Percentiles rank a stretch among this genome's conserved stretches.
Conservation (phyloP, 2,888 invertebrate genomes). For the Embidobia sp. region DNA sequence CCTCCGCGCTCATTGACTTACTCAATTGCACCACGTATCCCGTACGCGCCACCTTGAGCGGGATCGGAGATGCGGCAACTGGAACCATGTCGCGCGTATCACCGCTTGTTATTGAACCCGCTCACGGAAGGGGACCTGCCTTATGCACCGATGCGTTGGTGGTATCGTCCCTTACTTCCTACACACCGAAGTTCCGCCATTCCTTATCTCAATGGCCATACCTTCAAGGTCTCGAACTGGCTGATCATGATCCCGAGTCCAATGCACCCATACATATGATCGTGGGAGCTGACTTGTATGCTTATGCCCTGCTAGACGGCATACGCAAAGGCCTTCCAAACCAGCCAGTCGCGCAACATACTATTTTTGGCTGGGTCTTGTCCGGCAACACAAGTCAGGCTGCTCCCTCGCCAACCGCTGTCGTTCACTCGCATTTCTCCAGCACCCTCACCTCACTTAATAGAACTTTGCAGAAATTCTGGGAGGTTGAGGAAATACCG, state of each 20-base stretch:
- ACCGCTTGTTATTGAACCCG: neutral
- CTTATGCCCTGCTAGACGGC: too few relatives aligned
- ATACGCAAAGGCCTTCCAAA: too few relatives aligned
- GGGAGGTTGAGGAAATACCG: too few relatives aligned
- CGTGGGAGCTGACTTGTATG: too few relatives aligned
- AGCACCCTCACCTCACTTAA: too few relatives aligned
- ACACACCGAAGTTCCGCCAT: neutral
- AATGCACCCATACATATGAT: neutral
- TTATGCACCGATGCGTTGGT: neutral
- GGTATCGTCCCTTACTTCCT: neutral
- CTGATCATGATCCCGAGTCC: slow-evolving; percentile 1
- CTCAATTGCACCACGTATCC: neutral
- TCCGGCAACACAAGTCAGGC: too few relatives aligned
- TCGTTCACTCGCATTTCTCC: too few relatives aligned
- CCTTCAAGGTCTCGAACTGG: slow-evolving; percentile 11
- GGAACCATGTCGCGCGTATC: neutral
- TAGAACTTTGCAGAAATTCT: too few relatives aligned
- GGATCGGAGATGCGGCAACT: neutral
- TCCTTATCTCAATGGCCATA: slow-evolving; percentile 18
- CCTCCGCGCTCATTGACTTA: neutral
- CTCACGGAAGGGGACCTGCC: neutral
- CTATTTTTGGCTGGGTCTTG: too few relatives aligned
- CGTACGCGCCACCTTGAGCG: neutral
- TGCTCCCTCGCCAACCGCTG: too few relatives aligned
- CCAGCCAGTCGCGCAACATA: too few relatives aligned